Conservation (phyloP, 1,140 invertebrate species). For the Trichomalopsis sarcophagae region DNA sequence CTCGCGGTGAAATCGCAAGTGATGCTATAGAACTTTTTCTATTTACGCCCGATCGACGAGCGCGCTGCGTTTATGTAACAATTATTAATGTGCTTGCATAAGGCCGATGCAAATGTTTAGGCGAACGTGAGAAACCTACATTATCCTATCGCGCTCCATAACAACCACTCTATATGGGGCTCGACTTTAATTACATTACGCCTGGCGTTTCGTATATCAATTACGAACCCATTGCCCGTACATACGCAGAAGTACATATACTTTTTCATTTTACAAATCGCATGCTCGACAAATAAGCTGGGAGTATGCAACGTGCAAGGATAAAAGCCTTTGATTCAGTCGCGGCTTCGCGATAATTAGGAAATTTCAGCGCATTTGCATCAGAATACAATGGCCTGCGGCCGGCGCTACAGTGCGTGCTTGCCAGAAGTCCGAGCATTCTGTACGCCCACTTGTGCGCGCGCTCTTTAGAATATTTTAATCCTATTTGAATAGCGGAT, state of each 20-base stretch:
- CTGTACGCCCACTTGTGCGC: conserved; percentile 23
- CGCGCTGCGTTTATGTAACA: conserved; percentile 28
- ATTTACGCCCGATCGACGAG: background rate
- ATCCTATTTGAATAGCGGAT: background rate
- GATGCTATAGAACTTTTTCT: background rate
- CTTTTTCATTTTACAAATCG: background rate
- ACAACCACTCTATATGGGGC: background rate
- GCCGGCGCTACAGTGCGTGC: background rate
- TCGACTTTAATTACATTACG: background rate
- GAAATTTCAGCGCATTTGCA: conserved; percentile 19
- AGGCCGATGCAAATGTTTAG: conserved; percentile 29
- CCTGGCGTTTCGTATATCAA: background rate
- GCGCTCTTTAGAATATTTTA: background rate
- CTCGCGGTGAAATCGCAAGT: background rate
- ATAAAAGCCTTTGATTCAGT: background rate
- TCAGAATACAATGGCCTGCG: conserved; percentile 16
- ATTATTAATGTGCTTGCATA: conserved; percentile 15
- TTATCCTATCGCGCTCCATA: background rate
- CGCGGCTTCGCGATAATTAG: conserved; percentile 1
- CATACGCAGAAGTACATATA: background rate
- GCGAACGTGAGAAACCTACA: conserved; percentile 30
- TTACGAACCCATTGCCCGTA: background rate
- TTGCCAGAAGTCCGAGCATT: background rate
- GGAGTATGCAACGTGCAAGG: background rate
- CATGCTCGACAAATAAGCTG: too few relatives aligned